Conservation (phyloP, 2,797 vertebrate genomes). For the Peromyscus nudipes region DNA sequence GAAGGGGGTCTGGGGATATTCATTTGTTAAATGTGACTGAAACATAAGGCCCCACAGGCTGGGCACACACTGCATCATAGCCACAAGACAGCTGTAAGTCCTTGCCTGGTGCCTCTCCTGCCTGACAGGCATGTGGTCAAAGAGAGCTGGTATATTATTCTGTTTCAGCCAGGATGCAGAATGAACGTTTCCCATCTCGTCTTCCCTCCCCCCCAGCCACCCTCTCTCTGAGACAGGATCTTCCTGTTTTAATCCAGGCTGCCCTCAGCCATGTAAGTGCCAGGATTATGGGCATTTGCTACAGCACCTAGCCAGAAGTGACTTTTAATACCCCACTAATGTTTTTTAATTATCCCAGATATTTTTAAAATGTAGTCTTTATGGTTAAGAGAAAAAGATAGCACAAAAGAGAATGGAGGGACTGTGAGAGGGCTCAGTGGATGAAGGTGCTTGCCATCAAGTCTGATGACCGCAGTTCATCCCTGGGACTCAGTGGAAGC, state of each 20-base stretch:
- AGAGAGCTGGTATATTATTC: background rate
- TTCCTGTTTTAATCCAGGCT: background rate
- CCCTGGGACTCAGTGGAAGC: background rate
- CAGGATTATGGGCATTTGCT: background rate
- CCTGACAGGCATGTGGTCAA: background rate
- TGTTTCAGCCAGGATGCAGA: background rate
- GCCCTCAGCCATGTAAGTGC: background rate
- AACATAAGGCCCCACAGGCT: too few relatives aligned
- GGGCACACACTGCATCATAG: accelerated
- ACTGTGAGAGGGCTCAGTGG: too few relatives aligned
- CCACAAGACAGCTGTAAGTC: background rate
- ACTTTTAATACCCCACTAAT: background rate
- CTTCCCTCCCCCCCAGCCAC: too few relatives aligned
- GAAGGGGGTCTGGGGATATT: background rate
- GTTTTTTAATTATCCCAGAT: background rate
- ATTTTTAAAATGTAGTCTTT: background rate
- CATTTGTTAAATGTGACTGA: background rate
- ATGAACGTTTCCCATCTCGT: too few relatives aligned
- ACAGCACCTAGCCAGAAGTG: background rate
- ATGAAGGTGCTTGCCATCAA: background rate
- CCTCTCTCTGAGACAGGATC: background rate
- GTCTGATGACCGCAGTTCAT: background rate
- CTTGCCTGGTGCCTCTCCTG: background rate
- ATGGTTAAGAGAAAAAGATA: background rate
- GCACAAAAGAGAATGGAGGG: background rate